Base-by-base conservation (phyloP, 2,888 invertebrate species). In the Agrochola litura region DNA sequence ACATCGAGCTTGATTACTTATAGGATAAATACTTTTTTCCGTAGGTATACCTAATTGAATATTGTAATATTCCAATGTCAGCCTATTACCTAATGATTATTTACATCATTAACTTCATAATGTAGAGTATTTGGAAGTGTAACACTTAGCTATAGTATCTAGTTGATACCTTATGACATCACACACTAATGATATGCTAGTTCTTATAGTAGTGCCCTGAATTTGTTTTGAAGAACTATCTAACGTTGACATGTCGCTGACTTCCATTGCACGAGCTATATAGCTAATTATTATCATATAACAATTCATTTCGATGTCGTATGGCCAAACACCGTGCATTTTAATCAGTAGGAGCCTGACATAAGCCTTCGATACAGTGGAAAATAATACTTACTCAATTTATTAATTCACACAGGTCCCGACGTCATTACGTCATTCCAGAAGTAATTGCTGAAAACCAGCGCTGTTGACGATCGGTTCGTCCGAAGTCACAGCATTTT, bases 61-160 rank as follows among this genome's bases (percentile, higher is more conserved):
- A n/a, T 52, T 67, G 41, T 41, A 41, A 49, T 74, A 71, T 49
- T 60, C 16, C 4, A 54, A 73, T 43, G 16, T 30, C 25, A 43
- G 16, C 0, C 14, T 43, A 8, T 19, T 54, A 73, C 16, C 8
- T 8, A n/a, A 49, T 49, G 25, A 37, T 71, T 69, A 49, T 37
- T 2, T 58, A 12, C 14, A 37, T 68, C 6, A 56, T n/a, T 37
- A 37, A 19, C 22, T 58, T 41, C 3, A 19, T 19, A 49, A 46
- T 6, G 0, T 14, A 41, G 5, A 37, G 41, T 56, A 12, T 19
- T 49, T n/a, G 6, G n/a, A n/a, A 49, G n/a, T 71, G 16, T 30
- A 49, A 30, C 8, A 22, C 22, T 30, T 30, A 54, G 2, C 4
- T 69, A 16, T 16, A 41, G 25, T 60, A 22, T 49, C n/a, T 14